Base-by-base conservation (phyloP, 2,888 invertebrate species). In the Ditylenchus weischeri region DNA sequence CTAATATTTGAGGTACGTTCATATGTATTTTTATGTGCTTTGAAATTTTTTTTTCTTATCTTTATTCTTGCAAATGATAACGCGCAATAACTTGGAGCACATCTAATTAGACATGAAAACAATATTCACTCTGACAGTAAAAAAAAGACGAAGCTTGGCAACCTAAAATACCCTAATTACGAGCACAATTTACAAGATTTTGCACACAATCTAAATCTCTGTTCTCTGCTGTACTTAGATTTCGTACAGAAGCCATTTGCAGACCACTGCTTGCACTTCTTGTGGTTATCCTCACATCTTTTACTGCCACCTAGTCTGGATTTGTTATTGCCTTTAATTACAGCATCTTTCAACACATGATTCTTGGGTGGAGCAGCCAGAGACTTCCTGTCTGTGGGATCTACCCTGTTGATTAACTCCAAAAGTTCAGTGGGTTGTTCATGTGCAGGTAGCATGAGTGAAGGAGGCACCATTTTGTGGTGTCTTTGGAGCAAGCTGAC, bases 211-310 rank as follows among this genome's bases (percentile, higher is more conserved):
- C 59, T 47, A 21, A 35, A 19, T 51, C 72, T 57, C 38, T 70
- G 68, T 23, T 70, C 72, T 21, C 50, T 54, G 11, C 73, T 61
- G 50, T 73, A 70, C 21, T 49, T 36, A 35, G 21, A 43, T 60
- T 69, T 59, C n/a, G 72, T 54, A 60, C 71, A 71, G 23, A 71
- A 66, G n/a, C 71, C 71, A 11, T 71, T 72, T 6, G 68, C 48
- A n/a, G 58, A 57, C 71, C 71, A 71, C 29, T 69, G 59, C 19
- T 48, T 64, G 54, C 71, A 71, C 59, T 59, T 59, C 8, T 29
- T 43, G n/a, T 59, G 59, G 35, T 21, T 59, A 35, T 59, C 59
- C 23, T 23, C 38, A 23, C 59, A 59, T 13, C 29, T 43, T 43
- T 43, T 43, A 13, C 43, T 8, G 2, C 15, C 43, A 10, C 43